These are phyloP conservation scores for Rhinatrema bivittatum DNA, from an alignment of 2,797 vertebrate species.

Conservation along the genomic window DNA sequence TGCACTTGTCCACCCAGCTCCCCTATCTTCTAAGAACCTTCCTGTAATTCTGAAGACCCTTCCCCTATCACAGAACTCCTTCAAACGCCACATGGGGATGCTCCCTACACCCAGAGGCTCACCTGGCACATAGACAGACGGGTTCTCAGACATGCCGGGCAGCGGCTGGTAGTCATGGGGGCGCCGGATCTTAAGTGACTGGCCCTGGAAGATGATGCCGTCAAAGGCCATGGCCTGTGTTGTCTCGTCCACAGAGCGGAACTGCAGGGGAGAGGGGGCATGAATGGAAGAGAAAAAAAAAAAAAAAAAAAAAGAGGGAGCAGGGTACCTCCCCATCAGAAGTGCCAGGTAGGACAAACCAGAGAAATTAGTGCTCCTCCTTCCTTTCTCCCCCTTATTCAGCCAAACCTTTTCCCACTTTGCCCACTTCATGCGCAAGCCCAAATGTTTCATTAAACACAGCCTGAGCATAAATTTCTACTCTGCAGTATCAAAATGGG, in stretches of 20 bases:
- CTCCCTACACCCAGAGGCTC: constrained; percentile 23
- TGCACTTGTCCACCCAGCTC: no score
- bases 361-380: no score
- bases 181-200: constrained; percentile 86
- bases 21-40: no score
- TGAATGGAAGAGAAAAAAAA: not conserved
- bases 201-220: constrained; percentile 91
- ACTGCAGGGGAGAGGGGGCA: constrained; percentile 46
- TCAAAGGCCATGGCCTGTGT: constrained; percentile 93
- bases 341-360: no score
- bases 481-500: no score
- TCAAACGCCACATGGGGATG: no score
- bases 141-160: constrained; percentile 89
- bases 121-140: constrained; percentile 89
- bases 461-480: no score
- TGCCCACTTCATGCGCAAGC: not conserved
- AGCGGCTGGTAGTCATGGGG: constrained; percentile 89
- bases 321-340: not conserved
- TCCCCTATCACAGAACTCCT: no score
- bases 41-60: no score
- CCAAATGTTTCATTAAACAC: no score
- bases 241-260: constrained; percentile 88
- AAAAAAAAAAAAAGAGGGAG: accelerated
- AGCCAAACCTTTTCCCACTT: not conserved
- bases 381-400: not conserved